Evolutionary conservation across 2,888 invertebrate species (phyloP).

Genomic region (Creontiades dilutus): DNA sequence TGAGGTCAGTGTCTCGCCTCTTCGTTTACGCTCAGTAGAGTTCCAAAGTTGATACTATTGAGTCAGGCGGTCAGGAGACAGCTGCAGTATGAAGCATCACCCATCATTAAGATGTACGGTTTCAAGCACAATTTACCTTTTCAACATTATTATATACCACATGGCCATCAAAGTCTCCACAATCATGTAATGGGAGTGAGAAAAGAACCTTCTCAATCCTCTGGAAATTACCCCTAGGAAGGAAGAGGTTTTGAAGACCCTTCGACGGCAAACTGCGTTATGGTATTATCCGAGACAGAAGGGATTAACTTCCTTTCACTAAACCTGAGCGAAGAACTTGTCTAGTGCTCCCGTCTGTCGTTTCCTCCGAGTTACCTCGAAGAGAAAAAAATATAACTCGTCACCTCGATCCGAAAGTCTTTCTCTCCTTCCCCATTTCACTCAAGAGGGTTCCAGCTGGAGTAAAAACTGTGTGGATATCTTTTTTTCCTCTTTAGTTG

Average conservation of each 20-base stretch:
- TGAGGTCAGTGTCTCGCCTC: no score
- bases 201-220: neutral
- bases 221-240: neutral
- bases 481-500: neutral
- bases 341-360: neutral
- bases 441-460: neutral
- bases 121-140: no score
- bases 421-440: neutral
- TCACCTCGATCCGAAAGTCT: constrained; percentile 4
- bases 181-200: no score
- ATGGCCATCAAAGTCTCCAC: no score
- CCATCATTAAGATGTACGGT: no score
- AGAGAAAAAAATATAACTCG: neutral
- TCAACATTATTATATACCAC: no score
- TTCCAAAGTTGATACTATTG: no score
- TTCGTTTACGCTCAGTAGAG: no score
- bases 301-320: constrained; percentile 33
- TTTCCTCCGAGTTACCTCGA: neutral
- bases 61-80: no score
- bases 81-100: no score
- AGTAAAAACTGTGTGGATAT: neutral
- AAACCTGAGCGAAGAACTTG: neutral
- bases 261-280: neutral
- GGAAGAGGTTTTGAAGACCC: neutral
- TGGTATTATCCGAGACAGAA: neutral